These are phyloP conservation scores for Chrysochloris asiatica DNA, from an alignment of 2,113 vertebrate genomes.

Conservation along the genomic window DNA sequence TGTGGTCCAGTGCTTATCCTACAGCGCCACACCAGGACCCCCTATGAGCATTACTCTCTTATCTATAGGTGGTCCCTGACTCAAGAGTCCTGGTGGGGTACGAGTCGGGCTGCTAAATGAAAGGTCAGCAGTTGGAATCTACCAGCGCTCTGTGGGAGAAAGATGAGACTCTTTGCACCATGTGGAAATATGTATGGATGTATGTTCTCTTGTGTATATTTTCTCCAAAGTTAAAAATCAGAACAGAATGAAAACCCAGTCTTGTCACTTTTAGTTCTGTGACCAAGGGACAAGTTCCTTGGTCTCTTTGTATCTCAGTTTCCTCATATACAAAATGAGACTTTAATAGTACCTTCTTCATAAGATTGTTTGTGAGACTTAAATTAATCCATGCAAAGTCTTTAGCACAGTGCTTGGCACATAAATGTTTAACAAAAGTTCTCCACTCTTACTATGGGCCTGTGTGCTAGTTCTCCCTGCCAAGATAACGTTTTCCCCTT, in stretches of 20 bases:
- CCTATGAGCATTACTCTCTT: no score
- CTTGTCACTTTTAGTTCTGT: slow-evolving; percentile 24
- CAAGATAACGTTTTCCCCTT: slow-evolving; percentile 28
- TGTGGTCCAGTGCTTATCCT: no score
- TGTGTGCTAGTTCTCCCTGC: slow-evolving; percentile 32
- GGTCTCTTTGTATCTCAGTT: not conserved
- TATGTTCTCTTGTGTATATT: not conserved
- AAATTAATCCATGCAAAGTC: slow-evolving; percentile 51
- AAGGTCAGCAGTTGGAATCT: no score
- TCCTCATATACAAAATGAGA: slow-evolving; percentile 40
- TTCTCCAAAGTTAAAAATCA: not conserved
- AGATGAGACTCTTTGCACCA: no score
- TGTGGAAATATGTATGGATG: not conserved
- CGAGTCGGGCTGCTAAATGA: no score
- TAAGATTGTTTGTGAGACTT: slow-evolving; percentile 44
- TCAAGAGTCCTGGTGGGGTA: no score
- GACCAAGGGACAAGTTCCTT: slow-evolving; percentile 11
- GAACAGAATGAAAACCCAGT: not conserved
- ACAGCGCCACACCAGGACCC: no score
- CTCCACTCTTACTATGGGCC: slow-evolving; percentile 40
- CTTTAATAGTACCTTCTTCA: slow-evolving; percentile 40
- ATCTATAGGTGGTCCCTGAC: no score
- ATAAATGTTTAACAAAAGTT: slow-evolving; percentile 76
- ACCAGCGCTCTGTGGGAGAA: no score
- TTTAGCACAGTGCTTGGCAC: slow-evolving; percentile 52